Evolutionary conservation across 2,888 invertebrate genomes (phyloP), one percentile per base, ranked within the genome.

Genomic region (Cantharis nigra): DNA sequence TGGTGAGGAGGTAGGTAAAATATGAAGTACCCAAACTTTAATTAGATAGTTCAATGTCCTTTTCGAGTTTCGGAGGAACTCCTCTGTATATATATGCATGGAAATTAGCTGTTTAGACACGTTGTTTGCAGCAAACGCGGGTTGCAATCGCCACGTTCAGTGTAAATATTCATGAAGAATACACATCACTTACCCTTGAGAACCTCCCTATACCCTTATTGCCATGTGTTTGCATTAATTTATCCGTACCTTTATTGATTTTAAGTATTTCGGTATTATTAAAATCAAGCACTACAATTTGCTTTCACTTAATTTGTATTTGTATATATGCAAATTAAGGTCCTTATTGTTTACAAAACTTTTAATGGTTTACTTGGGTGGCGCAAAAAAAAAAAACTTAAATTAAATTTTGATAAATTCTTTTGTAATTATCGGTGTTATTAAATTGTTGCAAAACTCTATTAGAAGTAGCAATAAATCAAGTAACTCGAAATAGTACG

Each of bases 131-230:
- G 80, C 78, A 76, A 81, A 79, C 81, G 80, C 80, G 81, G 81
- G 82, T 78, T 82, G 81, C 81, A 81, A 80, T 81, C 80, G 81
- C 82, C 83, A 80, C 81, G 79, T 81, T 81, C 81, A 79, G 79
- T 81, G 82, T 83, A 84, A 83, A 84, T 84, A 84, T 84, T 84
- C 83, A 84, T 84, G 82, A 83, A 82, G 82, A 83, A 82, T 83
- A 81, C 80, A 80, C 81, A 82, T 79, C 81, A 80, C 81, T 82
- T 82, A 78, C 78, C 76, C 76, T 78, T 76, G 74, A 77, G 78
- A 81, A 80, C 80, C 79, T 81, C 80, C 76, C 80, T 77, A 70
- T 72, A 76, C 78, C 74, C 79, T 79, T 76, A 79, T 79, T 76
- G 79, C 76, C 79, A 79, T 74, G 74, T 76, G 79, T 79, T 76